Evolutionary conservation across 2,797 vertebrate genomes (phyloP).

Genomic region (Pantherophis alleghaniensis): DNA sequence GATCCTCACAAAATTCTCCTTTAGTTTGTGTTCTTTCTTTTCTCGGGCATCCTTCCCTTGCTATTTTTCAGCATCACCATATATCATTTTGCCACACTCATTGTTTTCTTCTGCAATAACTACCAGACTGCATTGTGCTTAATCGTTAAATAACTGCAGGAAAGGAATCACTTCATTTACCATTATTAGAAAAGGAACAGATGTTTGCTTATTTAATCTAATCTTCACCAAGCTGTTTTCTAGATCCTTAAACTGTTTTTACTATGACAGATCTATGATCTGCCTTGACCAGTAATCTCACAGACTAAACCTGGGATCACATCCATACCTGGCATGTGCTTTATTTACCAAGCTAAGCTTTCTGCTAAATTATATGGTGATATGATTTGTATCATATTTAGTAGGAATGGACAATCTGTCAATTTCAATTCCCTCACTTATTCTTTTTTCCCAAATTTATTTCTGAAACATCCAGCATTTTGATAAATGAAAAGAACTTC

Average conservation of each 20-base stretch:
- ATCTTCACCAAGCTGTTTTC: not conserved
- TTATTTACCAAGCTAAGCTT: not conserved
- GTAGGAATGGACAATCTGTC: not conserved
- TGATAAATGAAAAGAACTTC: not conserved
- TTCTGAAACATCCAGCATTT: not conserved
- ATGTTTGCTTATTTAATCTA: conserved; percentile 6
- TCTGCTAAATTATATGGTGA: not conserved
- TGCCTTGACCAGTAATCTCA: not conserved
- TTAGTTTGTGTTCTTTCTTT: conserved; percentile 6
- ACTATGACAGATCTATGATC: not conserved
- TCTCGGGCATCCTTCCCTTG: not conserved
- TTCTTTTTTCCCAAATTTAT: not conserved
- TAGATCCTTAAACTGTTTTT: not conserved
- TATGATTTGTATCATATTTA: not conserved
- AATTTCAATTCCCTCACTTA: not conserved
- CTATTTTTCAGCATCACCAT: conserved; percentile 30
- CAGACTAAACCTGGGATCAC: not conserved
- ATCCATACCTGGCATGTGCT: too few relatives aligned
- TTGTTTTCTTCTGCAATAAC: conserved; percentile 31
- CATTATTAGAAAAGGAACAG: conserved; percentile 38
- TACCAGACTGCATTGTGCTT: conserved; percentile 46
- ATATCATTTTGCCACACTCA: conserved; percentile 39
- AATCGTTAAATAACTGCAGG: conserved; percentile 50
- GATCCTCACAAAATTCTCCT: conserved; percentile 33
- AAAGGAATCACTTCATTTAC: conserved; percentile 39